Evolutionary conservation across 1,140 invertebrate genomes (phyloP), one percentile per base, ranked within the genome.

Genomic region (Reticulitermes speratus): DNA sequence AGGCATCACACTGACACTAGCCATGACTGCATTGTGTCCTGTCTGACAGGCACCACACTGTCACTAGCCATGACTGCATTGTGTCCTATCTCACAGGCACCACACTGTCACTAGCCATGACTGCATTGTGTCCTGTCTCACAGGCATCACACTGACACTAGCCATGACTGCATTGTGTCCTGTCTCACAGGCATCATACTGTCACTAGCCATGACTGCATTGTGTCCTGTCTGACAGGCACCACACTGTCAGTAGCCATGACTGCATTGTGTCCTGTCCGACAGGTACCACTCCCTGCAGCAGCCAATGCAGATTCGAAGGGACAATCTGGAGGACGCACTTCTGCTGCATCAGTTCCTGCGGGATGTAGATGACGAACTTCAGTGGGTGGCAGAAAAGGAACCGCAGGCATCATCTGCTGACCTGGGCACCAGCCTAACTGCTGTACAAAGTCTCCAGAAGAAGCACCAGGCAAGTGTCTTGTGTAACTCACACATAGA

Each of bases 381-480:
- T 8, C 93, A 95, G 87, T 98, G 97, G 97, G 90, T 97, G 23
- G 90, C 92, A 1, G 98, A 99, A 89, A 97, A 97, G 88, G 96
- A 98, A 89, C 94, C 96, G 11, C 91, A 97, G 30, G 97, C 96
- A 6, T 92, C 94, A 0, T 97, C 96, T 5, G 93, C 94, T 88
- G 94, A 98, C 92, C 91, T 97, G 87, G 94, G 96, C 87, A 93
- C 93, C 89, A 94, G 96, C 89, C 91, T 99, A 75, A 95, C 96
- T 38, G 96, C 97, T n/a, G 98, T 99, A 0, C 98, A 99, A 90
- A 97, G 96, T 89, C 91, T 99, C 83, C 98, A 99, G 89, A 99
- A 99, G 93, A 99, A 99, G 91, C 98, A 99, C 91, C 94, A 96
- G 90, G 91, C 90, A 86, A 55, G 48, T 86, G 44, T 32, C 81